Evolutionary conservation across 1,140 invertebrate genomes (phyloP), one percentile per base, ranked within the genome.

Genomic region (Gerris buenoi): DNA sequence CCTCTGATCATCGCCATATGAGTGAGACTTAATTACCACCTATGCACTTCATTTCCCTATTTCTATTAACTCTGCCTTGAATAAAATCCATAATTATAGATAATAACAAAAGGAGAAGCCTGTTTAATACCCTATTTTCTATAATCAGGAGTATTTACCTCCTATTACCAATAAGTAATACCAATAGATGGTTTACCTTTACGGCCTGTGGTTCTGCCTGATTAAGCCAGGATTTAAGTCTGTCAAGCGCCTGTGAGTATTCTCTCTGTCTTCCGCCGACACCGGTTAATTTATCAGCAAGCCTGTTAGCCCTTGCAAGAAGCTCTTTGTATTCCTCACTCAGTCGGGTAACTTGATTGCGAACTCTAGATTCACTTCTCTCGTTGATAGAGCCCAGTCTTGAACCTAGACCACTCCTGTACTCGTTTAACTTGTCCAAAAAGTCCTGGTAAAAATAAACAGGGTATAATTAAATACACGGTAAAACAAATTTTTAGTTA

Each of bases 191-290:
- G 2, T 22, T 1, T 63, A 73, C 68, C 65, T 81, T 80, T 25
- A 75, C 76, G 10, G 82, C 75, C 71, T 79, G 77, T 1, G 80
- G 78, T 69, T 84, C 81, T 18, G 80, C 79, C 66, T 91, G 89
- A 27, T 85, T 83, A 65, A 97, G 75, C 93, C 93, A 97, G 0
- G 83, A 77, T 62, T 83, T 82, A 3, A 92, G 90, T 71, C 92
- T 89, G 56, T 93, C 88, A 1, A 95, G 73, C 0, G 88, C 86
- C 73, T 93, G 91, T 15, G 83, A 84, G 74, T 93, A 95, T 62
- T 93, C 87, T 15, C 86, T 81, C 68, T 93, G 87, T 70, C 87
- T 85, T 66, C 87, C 87, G 22, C 85, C 87, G 2, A 95, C 82
- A 0, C 85, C 85, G 0, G 88, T 85, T 3, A 93, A 78, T 59